Base-by-base conservation (phyloP, 2,888 invertebrate species). In the Pammene aurita region DNA sequence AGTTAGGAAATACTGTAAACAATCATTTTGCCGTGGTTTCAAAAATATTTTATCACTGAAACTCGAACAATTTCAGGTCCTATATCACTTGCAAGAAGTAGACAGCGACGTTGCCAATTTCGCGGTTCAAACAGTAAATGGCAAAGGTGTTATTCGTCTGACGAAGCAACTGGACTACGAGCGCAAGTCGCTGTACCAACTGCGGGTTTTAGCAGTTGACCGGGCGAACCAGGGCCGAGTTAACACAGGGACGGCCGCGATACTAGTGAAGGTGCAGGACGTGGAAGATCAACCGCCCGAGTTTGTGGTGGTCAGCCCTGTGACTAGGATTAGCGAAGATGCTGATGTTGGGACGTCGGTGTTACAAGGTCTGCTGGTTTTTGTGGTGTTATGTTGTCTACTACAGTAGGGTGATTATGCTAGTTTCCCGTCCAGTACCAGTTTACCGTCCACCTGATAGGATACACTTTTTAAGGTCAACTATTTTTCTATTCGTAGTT, bases 221-320 rank as follows among this genome's bases (percentile, higher is more conserved):
- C 94, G 97, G 63, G 97, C 97, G 0, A 97, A 96, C 83, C 95
- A 96, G 86, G 95, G 96, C 44, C 90, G 94, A 7, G 94, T 97
- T n/a, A 97, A 98, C 82, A 97, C 97, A 0, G 98, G 97, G 18
- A 97, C 97, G 4, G 97, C 97, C 0, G 96, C 97, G 64, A 94
- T 98, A 75, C 92, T 98, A 73, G 95, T 98, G 7, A 97, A 97
- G 88, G 90, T 92, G 7, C 95, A 96, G 80, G 98, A 98, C 88
- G 95, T 97, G 26, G 98, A 98, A 85, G 98, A 98, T 85, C 96
- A 97, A 84, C 97, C 97, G 0, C 98, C 98, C 0, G 96, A 97
- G 83, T 98, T 98, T 87, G 94, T 98, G 34, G 94, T 96, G 66
- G 96, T 96, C 11, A 96, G 96, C 72, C 96, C 98, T 0, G 96